A percentile compares a stretch with the other conserved stretches of the same genome.
These are phyloP conservation scores for Hippoglossus hippoglossus DNA, from an alignment of 2,797 vertebrate species.

Conservation along the genomic window DNA sequence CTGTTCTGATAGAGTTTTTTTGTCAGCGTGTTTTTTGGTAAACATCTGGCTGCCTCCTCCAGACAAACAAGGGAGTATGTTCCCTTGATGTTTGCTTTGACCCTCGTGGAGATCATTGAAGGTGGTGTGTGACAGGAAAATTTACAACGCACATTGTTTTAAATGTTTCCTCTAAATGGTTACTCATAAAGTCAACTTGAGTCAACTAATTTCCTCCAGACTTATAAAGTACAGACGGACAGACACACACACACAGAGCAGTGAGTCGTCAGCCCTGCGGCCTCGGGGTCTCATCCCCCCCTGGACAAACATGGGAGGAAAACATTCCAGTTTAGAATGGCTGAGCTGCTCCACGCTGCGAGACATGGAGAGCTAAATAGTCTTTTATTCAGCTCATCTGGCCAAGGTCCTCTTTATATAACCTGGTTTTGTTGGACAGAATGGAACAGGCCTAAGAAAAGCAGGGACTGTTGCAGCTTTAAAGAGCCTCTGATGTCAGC, in stretches of 20 bases:
- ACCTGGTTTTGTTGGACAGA: conserved; percentile 60
- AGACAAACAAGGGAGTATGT: background rate
- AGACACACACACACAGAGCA: conserved; percentile 14
- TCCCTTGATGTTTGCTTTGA: background rate
- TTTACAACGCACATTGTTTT: conserved; percentile 1
- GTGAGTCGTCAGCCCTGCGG: conserved; percentile 32
- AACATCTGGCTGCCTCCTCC: background rate
- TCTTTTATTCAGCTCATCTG: conserved; percentile 69
- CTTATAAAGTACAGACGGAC: conserved; percentile 42
- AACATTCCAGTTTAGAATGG: conserved; percentile 67
- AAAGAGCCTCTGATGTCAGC: conserved; percentile 52
- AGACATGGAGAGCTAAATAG: conserved; percentile 63
- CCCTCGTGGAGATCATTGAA: background rate
- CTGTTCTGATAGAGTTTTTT: background rate
- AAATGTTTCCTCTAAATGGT: conserved; percentile 29
- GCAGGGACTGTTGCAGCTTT: conserved; percentile 23
- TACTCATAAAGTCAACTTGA: conserved; percentile 45
- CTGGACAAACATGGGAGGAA: conserved; percentile 64
- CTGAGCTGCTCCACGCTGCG: conserved; percentile 56
- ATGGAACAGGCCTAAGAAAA: conserved; percentile 46
- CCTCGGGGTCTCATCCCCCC: conserved; percentile 36
- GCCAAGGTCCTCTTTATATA: conserved; percentile 70
- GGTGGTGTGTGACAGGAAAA: conserved; percentile 8
- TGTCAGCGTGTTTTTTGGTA: no score
- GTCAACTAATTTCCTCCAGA: conserved; percentile 36